Conservation (phyloP, 2,113 vertebrate species). For the Cephalopholis sonnerati region DNA sequence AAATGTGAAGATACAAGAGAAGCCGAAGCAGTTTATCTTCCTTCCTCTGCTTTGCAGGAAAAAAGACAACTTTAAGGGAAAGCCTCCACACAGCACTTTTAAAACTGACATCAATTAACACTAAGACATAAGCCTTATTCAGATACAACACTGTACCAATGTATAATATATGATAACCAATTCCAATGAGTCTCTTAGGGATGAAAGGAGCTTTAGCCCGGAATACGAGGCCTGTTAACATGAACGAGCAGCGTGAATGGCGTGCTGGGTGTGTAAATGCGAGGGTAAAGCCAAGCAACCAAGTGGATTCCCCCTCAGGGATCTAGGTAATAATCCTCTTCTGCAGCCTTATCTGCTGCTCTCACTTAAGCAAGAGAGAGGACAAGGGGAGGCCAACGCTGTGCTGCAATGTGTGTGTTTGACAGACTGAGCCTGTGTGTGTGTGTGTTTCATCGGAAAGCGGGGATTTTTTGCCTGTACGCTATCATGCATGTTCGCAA, state of each 20-base stretch:
- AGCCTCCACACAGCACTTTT: background rate
- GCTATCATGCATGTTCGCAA: background rate
- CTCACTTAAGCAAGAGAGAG: conserved; percentile 45
- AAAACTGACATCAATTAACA: conserved; percentile 60
- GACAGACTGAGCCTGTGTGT: background rate
- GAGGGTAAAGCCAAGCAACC: conserved; percentile 50
- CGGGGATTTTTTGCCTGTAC: background rate
- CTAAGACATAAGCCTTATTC: conserved; percentile 30
- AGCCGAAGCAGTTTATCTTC: background rate
- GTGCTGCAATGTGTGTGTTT: conserved; percentile 6
- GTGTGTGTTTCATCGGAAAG: conserved; percentile 11
- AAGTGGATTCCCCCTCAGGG: conserved; percentile 56
- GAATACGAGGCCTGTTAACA: conserved; percentile 39
- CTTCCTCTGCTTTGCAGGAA: background rate
- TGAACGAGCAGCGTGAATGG: conserved; percentile 36
- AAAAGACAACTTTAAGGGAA: background rate
- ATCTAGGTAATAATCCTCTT: conserved; percentile 72
- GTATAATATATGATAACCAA: conserved; percentile 37
- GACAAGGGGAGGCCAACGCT: conserved; percentile 10
- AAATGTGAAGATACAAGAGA: background rate
- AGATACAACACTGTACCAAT: conserved; percentile 14
- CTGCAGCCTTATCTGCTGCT: conserved; percentile 61
- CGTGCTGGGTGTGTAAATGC: conserved; percentile 35
- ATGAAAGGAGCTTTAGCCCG: conserved; percentile 42
- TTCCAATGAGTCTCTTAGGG: conserved; percentile 26